These are phyloP conservation scores for Cossypha polioptera DNA, from an alignment of 2,797 vertebrate species.

Conservation along the genomic window DNA sequence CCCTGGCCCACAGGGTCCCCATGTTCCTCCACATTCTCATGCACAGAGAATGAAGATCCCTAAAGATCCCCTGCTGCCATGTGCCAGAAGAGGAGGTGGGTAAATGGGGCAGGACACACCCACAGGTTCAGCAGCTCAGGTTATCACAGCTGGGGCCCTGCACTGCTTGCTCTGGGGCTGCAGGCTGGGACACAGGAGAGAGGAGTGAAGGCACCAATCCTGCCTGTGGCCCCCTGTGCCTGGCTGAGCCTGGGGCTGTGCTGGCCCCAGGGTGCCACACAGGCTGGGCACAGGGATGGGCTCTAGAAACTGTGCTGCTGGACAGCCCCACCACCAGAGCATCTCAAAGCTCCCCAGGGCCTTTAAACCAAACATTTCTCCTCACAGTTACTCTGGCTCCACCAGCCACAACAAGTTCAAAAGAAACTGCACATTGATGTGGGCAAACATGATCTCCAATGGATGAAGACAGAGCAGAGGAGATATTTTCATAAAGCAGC, in stretches of 20 bases:
- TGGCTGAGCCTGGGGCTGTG: background rate
- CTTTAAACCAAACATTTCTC: background rate
- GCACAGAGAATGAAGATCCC: background rate
- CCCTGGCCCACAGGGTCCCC: background rate
- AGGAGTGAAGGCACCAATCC: background rate
- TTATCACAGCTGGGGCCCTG: background rate
- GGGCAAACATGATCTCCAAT: background rate
- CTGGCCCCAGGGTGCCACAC: background rate
- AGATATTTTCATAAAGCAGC: background rate
- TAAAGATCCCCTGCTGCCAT: fast-evolving
- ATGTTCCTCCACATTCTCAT: background rate
- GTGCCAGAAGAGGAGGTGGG: background rate
- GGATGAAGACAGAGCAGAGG: background rate
- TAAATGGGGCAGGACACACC: background rate
- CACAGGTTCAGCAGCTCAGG: fast-evolving
- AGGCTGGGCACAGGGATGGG: background rate
- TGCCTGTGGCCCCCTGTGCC: background rate
- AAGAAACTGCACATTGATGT: background rate
- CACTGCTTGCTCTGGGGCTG: background rate
- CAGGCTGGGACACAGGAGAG: background rate
- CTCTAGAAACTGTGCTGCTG: background rate
- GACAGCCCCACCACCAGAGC: background rate
- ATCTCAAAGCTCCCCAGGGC: background rate
- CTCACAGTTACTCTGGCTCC: background rate
- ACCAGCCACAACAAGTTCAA: background rate